Evolutionary conservation across 53 echinoderm and acorn worm genomes (phyloP), one percentile per base, ranked within the genome.

Genomic region (Hippasteria phrygiana): DNA sequence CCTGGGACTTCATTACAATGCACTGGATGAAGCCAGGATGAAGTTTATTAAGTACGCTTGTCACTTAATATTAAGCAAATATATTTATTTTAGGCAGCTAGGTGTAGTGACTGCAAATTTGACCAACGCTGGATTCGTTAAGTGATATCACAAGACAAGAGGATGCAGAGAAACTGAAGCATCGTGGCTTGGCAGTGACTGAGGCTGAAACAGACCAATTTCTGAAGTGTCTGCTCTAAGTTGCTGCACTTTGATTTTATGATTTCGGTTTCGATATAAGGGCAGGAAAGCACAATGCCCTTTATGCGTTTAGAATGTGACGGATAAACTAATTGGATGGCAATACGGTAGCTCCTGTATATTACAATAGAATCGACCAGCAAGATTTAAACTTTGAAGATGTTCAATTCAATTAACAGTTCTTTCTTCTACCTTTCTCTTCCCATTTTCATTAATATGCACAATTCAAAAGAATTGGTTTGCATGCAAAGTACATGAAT

Each of bases 1-100:
- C 47, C 0, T 1, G 35, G 35, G 66, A 65, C 64, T 82, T 80
- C 20, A 65, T 82, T 65, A 82, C 65, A 43, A 43, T 66, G 55
- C 64, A 16, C 43, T 43, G 46, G 42, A 42, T n/a, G 43, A 43
- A 28, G 16, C 47, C 33, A 32, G 7, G 82, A 82, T 45, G 66
- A 82, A 82, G 65, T 62, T 59, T 79, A 78, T 78, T 55, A 56
- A 79, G 79, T 41, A 79, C 41, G 79, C 62, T 42, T 62, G 82
- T 64, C 82, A 82, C 82, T 82, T 65, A 82, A 82, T 82, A 82
- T 82, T 82, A 64, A 63, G 82, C 66, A 64, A 82, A 82, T 82
- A 82, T 82, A 32, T 82, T 64, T 46, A 27, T 66, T 65, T 43
- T n/a, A 20, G 63, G 4, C 35, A 38, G 78, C 78, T 43, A 48